Percentiles rank a stretch among this genome's conserved stretches.
Evolutionary conservation across 1,140 invertebrate genomes (phyloP).

Genomic region (Trinorchestia longiramus): DNA sequence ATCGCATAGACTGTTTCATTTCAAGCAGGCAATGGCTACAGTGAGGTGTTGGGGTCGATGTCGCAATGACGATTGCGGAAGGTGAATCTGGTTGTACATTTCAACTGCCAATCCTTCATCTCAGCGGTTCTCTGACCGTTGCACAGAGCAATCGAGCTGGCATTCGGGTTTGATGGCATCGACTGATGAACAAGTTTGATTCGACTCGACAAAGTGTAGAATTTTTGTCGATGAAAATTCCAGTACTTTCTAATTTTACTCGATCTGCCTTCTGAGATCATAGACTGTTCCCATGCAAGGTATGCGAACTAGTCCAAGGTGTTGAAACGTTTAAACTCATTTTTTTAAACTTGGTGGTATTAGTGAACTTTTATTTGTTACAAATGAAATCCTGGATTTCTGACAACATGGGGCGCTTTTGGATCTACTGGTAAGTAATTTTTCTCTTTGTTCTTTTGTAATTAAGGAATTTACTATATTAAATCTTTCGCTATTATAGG

Average conservation of each 20-base stretch:
- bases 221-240: neutral
- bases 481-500: neutral
- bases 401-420: constrained; percentile 56
- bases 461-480: neutral
- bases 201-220: too few species aligned
- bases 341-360: neutral
- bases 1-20: neutral
- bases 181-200: neutral
- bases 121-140: neutral
- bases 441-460: neutral
- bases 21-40: neutral
- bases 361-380: neutral
- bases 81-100: neutral
- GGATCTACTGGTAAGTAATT: constrained; percentile 54
- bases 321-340: neutral
- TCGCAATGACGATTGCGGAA: neutral
- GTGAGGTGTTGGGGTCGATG: neutral
- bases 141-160: neutral
- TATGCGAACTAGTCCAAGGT: neutral
- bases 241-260: neutral
- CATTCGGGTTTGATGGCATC: neutral
- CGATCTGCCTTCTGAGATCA: neutral
- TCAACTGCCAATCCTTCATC: neutral
- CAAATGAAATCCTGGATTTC: constrained; percentile 39
- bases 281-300: neutral